Conservation (phyloP, 2,888 invertebrate genomes). For the Nesidiocoris tenuis region DNA sequence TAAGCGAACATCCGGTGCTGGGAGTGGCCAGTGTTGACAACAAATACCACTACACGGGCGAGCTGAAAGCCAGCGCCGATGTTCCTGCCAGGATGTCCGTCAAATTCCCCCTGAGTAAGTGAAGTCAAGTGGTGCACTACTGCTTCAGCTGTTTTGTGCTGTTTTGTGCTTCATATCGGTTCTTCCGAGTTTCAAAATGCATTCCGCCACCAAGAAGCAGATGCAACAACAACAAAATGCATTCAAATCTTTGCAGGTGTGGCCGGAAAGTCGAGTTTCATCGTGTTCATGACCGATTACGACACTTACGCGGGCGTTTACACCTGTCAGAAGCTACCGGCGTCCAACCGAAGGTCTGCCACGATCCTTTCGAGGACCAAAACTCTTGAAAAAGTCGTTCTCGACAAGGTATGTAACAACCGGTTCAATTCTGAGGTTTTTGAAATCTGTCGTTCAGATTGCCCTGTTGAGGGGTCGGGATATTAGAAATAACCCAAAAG, state of each 20-base stretch:
- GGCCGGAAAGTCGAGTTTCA: slow-evolving; percentile 72
- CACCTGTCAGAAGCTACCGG: slow-evolving; percentile 74
- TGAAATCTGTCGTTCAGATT: too few species aligned
- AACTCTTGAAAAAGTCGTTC: slow-evolving; percentile 67
- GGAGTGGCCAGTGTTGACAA: slow-evolving; percentile 74
- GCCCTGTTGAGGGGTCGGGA: too few species aligned
- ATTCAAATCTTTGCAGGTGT: slow-evolving; percentile 61
- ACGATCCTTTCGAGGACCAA: slow-evolving; percentile 76
- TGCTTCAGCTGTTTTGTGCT: too few species aligned
- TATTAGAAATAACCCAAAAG: too few species aligned
- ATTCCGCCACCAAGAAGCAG: too few species aligned
- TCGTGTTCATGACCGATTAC: slow-evolving; percentile 74
- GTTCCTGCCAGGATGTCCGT: slow-evolving; percentile 73
- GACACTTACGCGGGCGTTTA: slow-evolving; percentile 72
- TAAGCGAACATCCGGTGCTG: slow-evolving; percentile 53
- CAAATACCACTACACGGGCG: slow-evolving; percentile 75
- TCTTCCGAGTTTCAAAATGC: too few species aligned
- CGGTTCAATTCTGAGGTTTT: too few species aligned
- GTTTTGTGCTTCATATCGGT: too few species aligned
- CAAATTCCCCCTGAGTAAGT: slow-evolving; percentile 77
- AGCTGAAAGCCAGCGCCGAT: slow-evolving; percentile 63
- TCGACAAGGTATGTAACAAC: slow-evolving; percentile 69
- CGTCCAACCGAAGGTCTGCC: slow-evolving; percentile 74
- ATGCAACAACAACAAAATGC: too few species aligned
- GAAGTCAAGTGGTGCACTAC: too few species aligned